These are phyloP conservation scores for Myoxocephalus aenaeus DNA, from an alignment of 2,797 vertebrate genomes.

Conservation along the genomic window DNA sequence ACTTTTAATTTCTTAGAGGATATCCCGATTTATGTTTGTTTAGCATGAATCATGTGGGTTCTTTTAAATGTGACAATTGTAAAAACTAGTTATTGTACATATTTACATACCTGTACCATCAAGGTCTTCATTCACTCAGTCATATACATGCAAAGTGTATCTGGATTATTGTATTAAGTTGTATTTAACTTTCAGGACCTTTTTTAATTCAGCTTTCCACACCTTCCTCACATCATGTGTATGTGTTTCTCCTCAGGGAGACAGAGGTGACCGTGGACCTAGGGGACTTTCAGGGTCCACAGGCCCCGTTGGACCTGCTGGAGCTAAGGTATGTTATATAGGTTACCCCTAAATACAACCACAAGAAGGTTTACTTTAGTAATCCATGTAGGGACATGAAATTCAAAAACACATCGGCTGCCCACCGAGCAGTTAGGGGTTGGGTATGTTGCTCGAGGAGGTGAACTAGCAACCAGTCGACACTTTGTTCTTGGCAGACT, in stretches of 20 bases:
- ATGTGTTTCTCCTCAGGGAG: slow-evolving; percentile 81
- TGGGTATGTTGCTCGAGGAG: neutral
- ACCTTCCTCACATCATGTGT: neutral
- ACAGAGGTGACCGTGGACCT: slow-evolving; percentile 87
- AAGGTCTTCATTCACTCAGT: neutral
- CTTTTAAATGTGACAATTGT: neutral
- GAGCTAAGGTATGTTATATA: slow-evolving; percentile 85
- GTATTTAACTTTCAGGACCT: neutral
- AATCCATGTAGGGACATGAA: neutral
- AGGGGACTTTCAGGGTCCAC: slow-evolving; percentile 81
- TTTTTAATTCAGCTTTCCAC: neutral
- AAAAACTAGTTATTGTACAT: neutral
- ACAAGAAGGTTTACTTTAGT: neutral
- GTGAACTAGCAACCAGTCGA: neutral
- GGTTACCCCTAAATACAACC: neutral
- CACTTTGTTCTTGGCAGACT: neutral
- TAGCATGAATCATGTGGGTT: neutral
- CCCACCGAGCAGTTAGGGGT: neutral
- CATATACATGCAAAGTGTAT: neutral
- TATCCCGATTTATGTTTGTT: neutral
- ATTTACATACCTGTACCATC: neutral
- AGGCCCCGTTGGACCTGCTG: slow-evolving; percentile 83
- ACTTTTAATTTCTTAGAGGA: neutral
- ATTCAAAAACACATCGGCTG: neutral
- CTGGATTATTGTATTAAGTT: neutral